A percentile compares a stretch with the other conserved stretches of the same genome.
These are phyloP conservation scores for Paradoxurus hermaphroditus DNA, from an alignment of 2,113 vertebrate species.

Conservation along the genomic window DNA sequence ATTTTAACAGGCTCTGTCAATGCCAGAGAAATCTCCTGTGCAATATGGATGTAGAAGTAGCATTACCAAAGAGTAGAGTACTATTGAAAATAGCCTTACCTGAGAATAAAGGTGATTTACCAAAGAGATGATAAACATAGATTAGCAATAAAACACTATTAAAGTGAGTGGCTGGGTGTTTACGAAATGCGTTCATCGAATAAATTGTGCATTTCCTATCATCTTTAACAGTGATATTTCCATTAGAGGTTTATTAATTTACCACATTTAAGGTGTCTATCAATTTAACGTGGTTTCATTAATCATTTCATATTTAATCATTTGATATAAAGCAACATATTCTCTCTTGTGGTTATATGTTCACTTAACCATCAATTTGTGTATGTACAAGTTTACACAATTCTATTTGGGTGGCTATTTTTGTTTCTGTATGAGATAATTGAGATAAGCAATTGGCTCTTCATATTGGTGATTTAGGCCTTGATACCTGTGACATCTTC, in stretches of 20 bases:
- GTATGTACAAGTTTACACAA: neutral
- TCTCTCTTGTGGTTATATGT: neutral
- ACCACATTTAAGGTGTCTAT: slow-evolving; percentile 22
- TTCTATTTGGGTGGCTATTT: neutral
- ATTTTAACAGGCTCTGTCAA: neutral
- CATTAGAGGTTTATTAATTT: slow-evolving; percentile 40
- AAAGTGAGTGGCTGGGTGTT: slow-evolving; percentile 41
- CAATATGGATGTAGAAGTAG: neutral
- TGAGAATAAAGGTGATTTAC: neutral
- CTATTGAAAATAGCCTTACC: slow-evolving; percentile 12
- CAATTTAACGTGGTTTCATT: slow-evolving; percentile 58
- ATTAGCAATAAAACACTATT: slow-evolving; percentile 27
- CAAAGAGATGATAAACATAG: neutral
- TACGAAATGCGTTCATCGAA: slow-evolving; percentile 49
- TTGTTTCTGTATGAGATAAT: neutral
- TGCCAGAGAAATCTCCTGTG: neutral
- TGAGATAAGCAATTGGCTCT: neutral
- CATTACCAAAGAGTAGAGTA: neutral
- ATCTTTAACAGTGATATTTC: slow-evolving; percentile 12
- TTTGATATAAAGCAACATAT: neutral
- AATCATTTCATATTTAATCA: neutral
- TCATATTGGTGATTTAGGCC: neutral
- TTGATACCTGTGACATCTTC: neutral
- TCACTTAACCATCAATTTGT: neutral
- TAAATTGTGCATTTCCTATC: slow-evolving; percentile 44